Base-by-base conservation (phyloP, 2,888 invertebrate species). In the Apodemia duryi region DNA sequence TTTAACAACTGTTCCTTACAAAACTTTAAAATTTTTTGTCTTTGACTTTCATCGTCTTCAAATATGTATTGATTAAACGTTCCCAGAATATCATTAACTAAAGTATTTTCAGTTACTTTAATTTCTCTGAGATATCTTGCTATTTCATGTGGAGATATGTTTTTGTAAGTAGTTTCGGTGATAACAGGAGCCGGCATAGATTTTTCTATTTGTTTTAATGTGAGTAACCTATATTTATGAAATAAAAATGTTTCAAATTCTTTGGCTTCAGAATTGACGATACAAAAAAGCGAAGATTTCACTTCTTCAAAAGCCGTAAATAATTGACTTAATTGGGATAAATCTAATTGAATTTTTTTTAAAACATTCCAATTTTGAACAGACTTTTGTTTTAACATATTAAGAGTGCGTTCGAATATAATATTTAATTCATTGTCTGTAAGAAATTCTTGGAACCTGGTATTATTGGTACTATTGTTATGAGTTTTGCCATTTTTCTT, bases 1-100 rank as follows among this genome's bases (percentile, higher is more conserved):
- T 38, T 38, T 9, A 51, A 28, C 4, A 61, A 61, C 9, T 49
- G 28, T 21, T 41, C 51, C 38, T 49, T 49, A 38, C 51, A 61
- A 61, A 61, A 38, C 28, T 52, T 51, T 28, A 51, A 51, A 6
- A 65, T 32, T 5, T 65, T 61, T 38, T 61, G 41, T 29, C 61
- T 61, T 51, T 51, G 38, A 32, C n/a, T 38, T 61, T 52, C 51
- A 51, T 61, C 38, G 9, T 65, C 38, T 11, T 65, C 61, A 65
- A 51, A 61, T 46, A 65, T 13, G 38, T 65, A 65, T 51, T 51
- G 64, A 28, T 61, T 61, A 9, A 65, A 32, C 11, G 64, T 41
- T 38, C 51, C 61, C 13, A 65, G 46, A 7, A 35, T 29, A n/a
- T 61, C 51, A 51, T 65, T 49, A 9, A 29, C 11, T 21, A 52